Evolutionary conservation across 1,140 invertebrate genomes (phyloP), one percentile per base, ranked within the genome.

Genomic region (Tetramorium parvispinum): DNA sequence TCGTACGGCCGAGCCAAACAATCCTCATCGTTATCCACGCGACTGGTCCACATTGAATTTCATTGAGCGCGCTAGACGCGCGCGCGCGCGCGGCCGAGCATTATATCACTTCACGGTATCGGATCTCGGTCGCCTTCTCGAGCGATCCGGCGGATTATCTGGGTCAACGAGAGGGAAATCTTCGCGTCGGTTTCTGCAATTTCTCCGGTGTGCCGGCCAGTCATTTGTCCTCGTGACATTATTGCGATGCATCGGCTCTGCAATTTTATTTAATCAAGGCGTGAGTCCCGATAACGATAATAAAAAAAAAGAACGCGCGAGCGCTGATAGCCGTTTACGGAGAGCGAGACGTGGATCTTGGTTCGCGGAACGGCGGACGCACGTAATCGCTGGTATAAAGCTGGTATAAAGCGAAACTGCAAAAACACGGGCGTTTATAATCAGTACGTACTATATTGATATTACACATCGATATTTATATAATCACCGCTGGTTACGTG

Each of bases 121-220:
- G 8, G 27, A 40, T 79, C 73, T 68, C 7, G 85, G 85, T 85
- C 85, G 78, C 53, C 65, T 87, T 55, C 63, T 59, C 71, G 49
- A 73, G 21, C 85, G 85, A 77, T 88, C 73, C 46, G 87, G 70
- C 73, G 63, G 13, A 18, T 65, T 53, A 91, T 91, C 77, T 87
- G 73, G 90, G 90, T 91, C 87, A 91, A 87, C 89, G 85, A 91
- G 85, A 91, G 89, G 81, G 81, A 89, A 85, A 79, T 59, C 79
- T 70, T 76, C 65, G 57, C 87, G 32, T 59, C 61, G 61, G 55
- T 68, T 11, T 87, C 66, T 46, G 63, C 89, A 87, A 81, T 87
- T 89, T 85, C 59, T 16, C 51, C 70, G 51, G 1, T 37, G 55
- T 75, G 53, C 57, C 55, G 13, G 18, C 32, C 87, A 13, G n/a